Evolutionary conservation across 2,888 invertebrate species (phyloP), one percentile per base, ranked within the genome.

Genomic region (Meiosimyza platycephala): DNA sequence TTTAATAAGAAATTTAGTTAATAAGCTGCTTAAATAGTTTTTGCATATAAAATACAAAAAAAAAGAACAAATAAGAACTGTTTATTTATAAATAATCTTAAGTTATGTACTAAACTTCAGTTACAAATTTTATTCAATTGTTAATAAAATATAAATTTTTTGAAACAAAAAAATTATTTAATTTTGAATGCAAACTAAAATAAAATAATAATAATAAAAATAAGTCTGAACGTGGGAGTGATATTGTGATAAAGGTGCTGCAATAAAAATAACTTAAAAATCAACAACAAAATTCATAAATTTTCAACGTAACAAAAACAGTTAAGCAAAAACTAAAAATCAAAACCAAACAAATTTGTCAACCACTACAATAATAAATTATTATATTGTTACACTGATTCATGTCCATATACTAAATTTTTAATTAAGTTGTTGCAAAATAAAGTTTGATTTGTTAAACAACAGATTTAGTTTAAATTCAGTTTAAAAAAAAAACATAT

Each of bases 191-290:
- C 50, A 72, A 70, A 71, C 50, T 63, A 22, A 73, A 74, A 28
- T 28, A 71, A 74, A 69, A 74, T 48, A 68, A 73, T 64, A 59
- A 66, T 72, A 75, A 51, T 13, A 11, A 65, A 65, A 55, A 40
- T 85, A 86, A 85, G 85, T 86, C 85, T 85, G 85, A 85, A 83
- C 78, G 86, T 81, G 85, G 83, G 86, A 86, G 85, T 86, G 85
- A 86, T 85, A 82, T 84, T 84, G 86, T 85, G 85, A 85, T 85
- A 84, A 85, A 83, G 82, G 81, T 83, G 85, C 83, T 82, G 85
- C 81, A 82, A 80, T 76, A 83, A 78, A 76, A 78, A 9, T 78
- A 78, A 74, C 71, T 66, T 74, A 70, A 74, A 71, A 33, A 68
- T 4, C 28, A 28, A 76, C 47, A 71, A 64, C 67, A 67, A 72